Percentiles rank a stretch among this genome's conserved stretches.
phyloP scores from a whole-genome alignment of 2,113 vertebrate genomes.

The Nicator chloris region DNA sequence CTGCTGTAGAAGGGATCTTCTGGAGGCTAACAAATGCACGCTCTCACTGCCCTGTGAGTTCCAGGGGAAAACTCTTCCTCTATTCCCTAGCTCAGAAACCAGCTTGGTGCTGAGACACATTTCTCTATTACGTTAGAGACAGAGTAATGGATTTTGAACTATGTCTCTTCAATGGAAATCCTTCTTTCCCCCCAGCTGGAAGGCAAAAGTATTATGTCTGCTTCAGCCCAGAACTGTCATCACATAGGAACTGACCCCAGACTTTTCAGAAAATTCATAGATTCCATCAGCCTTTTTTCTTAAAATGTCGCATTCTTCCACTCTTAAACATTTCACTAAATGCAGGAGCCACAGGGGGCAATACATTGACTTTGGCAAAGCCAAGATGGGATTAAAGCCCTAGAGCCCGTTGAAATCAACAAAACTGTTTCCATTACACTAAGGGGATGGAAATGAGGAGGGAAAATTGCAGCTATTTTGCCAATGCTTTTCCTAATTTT shows the following conservation, averaged over 20 bases:
- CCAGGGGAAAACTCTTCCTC: background rate
- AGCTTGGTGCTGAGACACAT: background rate
- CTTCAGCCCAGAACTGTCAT: background rate
- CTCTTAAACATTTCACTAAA: constrained; percentile 2
- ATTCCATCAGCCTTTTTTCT: constrained; percentile 9
- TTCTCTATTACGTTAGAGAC: background rate
- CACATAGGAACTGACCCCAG: background rate
- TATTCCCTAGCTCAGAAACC: background rate
- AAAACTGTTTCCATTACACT: background rate
- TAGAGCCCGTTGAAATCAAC: background rate
- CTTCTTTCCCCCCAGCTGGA: background rate
- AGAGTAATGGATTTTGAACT: background rate
- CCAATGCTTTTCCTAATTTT: background rate
- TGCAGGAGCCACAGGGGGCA: background rate
- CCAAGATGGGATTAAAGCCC: background rate
- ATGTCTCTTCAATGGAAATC: background rate
- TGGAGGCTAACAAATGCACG: background rate
- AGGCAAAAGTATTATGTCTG: background rate
- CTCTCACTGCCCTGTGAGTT: background rate
- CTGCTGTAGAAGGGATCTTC: background rate
- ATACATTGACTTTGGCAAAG: background rate
- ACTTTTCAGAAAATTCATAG: constrained; percentile 5
- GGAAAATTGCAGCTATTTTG: background rate
- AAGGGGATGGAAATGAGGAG: background rate
- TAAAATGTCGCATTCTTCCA: constrained; percentile 8